Conservation (phyloP, 2,113 vertebrate genomes). For the Mirza zaza region DNA sequence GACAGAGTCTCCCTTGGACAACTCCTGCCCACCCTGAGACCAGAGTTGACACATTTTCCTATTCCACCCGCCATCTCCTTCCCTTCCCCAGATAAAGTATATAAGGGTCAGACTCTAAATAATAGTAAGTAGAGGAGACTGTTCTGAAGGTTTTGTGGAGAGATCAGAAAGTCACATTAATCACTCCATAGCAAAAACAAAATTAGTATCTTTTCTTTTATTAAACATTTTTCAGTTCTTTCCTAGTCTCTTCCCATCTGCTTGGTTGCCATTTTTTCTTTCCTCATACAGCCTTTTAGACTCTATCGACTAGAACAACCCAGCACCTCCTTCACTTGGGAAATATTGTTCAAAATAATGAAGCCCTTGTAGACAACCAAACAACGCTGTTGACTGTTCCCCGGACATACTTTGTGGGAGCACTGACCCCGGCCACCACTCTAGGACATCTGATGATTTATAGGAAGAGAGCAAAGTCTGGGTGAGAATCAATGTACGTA, state of each 20-base stretch:
- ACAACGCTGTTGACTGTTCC: not conserved
- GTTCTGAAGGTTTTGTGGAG: not conserved
- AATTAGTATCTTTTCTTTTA: not conserved
- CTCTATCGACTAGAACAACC: not conserved
- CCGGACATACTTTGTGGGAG: rapidly evolving
- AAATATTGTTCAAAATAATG: not conserved
- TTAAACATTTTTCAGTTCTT: not conserved
- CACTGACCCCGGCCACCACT: not conserved
- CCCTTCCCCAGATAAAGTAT: not conserved
- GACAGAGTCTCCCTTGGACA: not conserved
- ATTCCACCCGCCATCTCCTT: not conserved
- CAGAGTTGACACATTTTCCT: not conserved
- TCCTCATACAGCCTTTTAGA: not conserved
- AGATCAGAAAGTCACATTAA: not conserved
- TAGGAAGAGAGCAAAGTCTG: not conserved
- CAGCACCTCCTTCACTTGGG: not conserved
- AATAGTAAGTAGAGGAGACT: not conserved
- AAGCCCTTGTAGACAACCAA: not conserved
- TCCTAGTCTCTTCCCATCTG: not conserved
- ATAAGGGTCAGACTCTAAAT: not conserved
- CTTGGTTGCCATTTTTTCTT: not conserved
- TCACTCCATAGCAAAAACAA: not conserved
- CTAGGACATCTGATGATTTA: not conserved
- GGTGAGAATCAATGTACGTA: not conserved
- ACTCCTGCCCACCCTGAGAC: not conserved